These are phyloP conservation scores for Rutpela maculata DNA, from an alignment of 2,888 invertebrate genomes.

Conservation along the genomic window DNA sequence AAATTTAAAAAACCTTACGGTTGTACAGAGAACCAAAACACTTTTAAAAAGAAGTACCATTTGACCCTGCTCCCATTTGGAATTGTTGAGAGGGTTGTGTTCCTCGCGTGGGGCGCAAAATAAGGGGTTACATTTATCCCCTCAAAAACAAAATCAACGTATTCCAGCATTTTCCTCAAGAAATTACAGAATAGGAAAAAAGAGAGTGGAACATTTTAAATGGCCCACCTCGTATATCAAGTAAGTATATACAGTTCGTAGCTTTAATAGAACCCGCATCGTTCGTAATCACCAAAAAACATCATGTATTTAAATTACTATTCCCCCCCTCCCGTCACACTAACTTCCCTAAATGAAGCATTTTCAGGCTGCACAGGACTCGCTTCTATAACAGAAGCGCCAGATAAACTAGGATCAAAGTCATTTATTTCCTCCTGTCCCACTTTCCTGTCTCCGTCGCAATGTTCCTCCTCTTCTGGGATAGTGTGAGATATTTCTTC, in stretches of 20 bases:
- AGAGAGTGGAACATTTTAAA: no score
- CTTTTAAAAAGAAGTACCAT: no score
- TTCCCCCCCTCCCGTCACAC: constrained; percentile 75
- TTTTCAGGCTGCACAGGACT: constrained; percentile 56
- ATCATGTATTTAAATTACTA: constrained; percentile 27
- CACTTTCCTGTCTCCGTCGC: constrained; percentile 51
- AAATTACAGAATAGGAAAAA: no score
- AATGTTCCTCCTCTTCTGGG: constrained; percentile 67
- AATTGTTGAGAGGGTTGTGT: no score
- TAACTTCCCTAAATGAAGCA: constrained; percentile 73
- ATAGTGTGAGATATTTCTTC: constrained; percentile 71
- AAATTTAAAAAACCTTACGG: no score
- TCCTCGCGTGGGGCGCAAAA: no score
- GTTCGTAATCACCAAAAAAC: constrained; percentile 37
- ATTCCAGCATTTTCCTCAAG: no score
- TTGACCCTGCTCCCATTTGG: no score
- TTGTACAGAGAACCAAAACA: no score
- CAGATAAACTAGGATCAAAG: constrained; percentile 58
- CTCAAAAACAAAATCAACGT: no score
- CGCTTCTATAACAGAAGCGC: constrained; percentile 36
- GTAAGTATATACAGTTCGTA: background rate
- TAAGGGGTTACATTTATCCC: no score
- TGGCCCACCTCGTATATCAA: no score
- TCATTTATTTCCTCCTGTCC: constrained; percentile 52
- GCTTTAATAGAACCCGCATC: background rate